Conservation (phyloP, 2,888 invertebrate species). For the Troglohyphantes excavatus region DNA sequence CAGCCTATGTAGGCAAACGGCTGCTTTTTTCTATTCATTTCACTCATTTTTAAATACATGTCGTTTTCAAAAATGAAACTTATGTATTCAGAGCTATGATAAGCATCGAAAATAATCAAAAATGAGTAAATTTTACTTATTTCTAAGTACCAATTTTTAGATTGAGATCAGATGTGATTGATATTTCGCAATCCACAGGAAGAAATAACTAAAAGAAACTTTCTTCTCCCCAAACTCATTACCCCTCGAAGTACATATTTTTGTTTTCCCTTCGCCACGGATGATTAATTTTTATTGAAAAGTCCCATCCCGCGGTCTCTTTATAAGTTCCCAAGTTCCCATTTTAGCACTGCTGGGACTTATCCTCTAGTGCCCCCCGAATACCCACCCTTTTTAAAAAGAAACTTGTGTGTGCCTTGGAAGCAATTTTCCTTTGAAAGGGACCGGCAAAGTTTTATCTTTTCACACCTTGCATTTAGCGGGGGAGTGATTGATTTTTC, state of each 20-base stretch:
- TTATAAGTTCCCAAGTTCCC: neutral
- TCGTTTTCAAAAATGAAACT: too few relatives aligned
- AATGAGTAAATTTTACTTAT: too few relatives aligned
- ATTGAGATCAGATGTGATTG: too few relatives aligned
- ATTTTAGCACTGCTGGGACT: neutral
- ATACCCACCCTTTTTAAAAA: slow-evolving; percentile 12
- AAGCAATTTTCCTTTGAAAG: slow-evolving; percentile 54
- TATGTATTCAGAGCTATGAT: too few relatives aligned
- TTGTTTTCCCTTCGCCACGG: slow-evolving; percentile 18
- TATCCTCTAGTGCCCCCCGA: neutral
- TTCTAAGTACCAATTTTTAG: too few relatives aligned
- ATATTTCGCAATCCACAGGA: too few relatives aligned
- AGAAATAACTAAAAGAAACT: too few relatives aligned
- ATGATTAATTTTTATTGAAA: slow-evolving; percentile 50
- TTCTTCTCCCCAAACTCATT: neutral
- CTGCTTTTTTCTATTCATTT: too few relatives aligned
- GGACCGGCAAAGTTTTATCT: slow-evolving; percentile 44
- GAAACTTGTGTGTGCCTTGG: slow-evolving; percentile 24
- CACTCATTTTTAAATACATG: too few relatives aligned
- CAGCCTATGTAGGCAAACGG: too few relatives aligned
- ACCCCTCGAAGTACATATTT: neutral
- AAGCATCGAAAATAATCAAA: too few relatives aligned
- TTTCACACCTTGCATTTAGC: slow-evolving; percentile 45
- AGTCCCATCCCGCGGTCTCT: neutral
- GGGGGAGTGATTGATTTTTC: slow-evolving; percentile 56